A percentile compares a stretch with the other conserved stretches of the same genome.
These are phyloP conservation scores for Perca flavescens DNA, from an alignment of 2,113 vertebrate species.

Conservation along the genomic window DNA sequence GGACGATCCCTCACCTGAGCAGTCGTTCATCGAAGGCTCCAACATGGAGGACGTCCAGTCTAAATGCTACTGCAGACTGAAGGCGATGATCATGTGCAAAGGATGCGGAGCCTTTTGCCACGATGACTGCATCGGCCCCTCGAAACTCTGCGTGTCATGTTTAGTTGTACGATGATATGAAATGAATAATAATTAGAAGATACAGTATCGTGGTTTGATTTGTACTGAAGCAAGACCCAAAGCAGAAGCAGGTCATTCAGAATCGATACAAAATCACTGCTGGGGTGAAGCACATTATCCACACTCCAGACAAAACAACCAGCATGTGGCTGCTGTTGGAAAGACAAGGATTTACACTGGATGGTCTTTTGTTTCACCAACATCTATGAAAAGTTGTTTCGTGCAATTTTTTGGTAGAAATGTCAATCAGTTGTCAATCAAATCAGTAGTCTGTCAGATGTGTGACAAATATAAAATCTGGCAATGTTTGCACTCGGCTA, in stretches of 20 bases:
- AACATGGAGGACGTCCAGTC: conserved; percentile 90
- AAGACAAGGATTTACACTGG: conserved; percentile 73
- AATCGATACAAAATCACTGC: conserved; percentile 7
- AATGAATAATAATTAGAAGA: conserved; percentile 6
- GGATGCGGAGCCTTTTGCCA: conserved; percentile 99
- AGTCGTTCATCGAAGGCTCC: conserved; percentile 87
- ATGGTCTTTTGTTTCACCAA: conserved; percentile 62
- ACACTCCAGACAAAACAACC: conserved; percentile 15
- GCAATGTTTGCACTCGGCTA: conserved; percentile 94
- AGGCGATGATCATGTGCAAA: conserved; percentile 99
- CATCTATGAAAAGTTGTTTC: conserved; percentile 47
- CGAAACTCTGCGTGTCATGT: conserved; percentile 97
- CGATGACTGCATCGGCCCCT: conserved; percentile 97
- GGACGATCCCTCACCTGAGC: conserved; percentile 87
- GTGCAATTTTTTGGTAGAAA: conserved; percentile 70
- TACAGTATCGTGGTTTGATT: conserved; percentile 9
- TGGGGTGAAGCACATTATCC: not conserved
- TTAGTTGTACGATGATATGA: conserved; percentile 92
- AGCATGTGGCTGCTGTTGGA: conserved; percentile 24
- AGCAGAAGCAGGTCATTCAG: conserved; percentile 34
- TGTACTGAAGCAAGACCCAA: conserved; percentile 10
- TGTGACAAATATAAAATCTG: conserved; percentile 86
- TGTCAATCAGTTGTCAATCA: conserved; percentile 71
- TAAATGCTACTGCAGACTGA: conserved; percentile 97
- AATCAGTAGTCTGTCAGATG: conserved; percentile 87